Evolutionary conservation across 2,888 invertebrate species (phyloP).

Genomic region (Parnassius mnemosyne): DNA sequence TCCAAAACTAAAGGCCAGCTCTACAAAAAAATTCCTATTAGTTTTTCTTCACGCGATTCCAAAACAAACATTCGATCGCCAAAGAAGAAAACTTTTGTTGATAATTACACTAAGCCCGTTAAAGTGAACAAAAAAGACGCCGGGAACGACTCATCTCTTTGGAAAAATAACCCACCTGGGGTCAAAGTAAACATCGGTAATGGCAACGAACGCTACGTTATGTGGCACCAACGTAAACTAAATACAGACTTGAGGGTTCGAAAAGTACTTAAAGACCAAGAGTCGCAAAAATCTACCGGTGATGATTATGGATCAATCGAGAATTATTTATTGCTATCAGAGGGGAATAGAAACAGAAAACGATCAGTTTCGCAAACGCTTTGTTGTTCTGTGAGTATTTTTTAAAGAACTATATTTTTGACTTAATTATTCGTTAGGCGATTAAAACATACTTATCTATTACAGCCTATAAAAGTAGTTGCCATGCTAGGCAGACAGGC

Average conservation of each 20-base stretch:
- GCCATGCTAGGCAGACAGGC: too few species aligned
- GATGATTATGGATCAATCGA: constrained; percentile 33
- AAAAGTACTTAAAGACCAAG: constrained; percentile 42
- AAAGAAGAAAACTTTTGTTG: constrained; percentile 53
- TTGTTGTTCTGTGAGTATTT: constrained; percentile 30
- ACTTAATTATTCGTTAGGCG: too few species aligned
- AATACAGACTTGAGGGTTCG: constrained; percentile 48
- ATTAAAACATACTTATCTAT: too few species aligned
- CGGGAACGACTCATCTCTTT: constrained; percentile 29
- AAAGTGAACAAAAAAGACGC: constrained; percentile 35
- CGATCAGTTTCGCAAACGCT: constrained; percentile 31
- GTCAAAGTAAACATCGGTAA: constrained; percentile 57
- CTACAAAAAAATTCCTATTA: constrained; percentile 22
- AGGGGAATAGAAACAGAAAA: constrained; percentile 28
- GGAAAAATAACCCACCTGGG: constrained; percentile 45
- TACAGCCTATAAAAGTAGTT: too few species aligned
- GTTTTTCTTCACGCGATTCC: constrained; percentile 25
- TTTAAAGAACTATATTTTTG: background rate
- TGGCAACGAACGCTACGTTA: constrained; percentile 53
- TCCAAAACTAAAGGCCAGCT: constrained; percentile 24
- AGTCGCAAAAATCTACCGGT: constrained; percentile 17
- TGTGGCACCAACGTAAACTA: constrained; percentile 44
- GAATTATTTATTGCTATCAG: constrained; percentile 36
- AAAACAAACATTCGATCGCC: constrained; percentile 41
- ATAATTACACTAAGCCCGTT: constrained; percentile 46